Conservation (phyloP, 1,140 invertebrate genomes). For the Hylaeus volcanicus region DNA sequence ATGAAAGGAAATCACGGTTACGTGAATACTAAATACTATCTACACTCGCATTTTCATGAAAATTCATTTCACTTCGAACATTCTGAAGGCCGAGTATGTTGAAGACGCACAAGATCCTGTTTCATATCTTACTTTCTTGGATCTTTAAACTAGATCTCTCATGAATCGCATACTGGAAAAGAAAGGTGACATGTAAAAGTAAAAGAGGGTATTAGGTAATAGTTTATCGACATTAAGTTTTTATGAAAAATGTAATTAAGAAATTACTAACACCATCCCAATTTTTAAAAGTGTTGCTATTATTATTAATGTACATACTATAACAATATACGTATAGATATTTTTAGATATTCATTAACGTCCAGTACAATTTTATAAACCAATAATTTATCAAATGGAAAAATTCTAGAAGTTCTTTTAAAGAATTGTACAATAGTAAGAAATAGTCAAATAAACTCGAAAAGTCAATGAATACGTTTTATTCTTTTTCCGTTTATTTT, state of each 20-base stretch:
- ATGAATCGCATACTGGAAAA: background rate
- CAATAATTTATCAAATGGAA: background rate
- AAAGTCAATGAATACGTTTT: too few species aligned
- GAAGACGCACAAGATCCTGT: background rate
- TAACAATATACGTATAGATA: background rate
- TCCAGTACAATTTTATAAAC: background rate
- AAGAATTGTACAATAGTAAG: background rate
- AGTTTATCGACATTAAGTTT: background rate
- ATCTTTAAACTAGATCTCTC: background rate
- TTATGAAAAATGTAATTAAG: background rate
- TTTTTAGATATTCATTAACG: background rate
- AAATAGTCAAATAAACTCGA: too few species aligned
- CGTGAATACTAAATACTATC: background rate
- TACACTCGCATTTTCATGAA: background rate
- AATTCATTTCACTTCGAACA: background rate
- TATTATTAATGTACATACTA: background rate
- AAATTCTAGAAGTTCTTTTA: background rate
- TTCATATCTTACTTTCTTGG: background rate
- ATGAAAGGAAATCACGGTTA: conserved; percentile 11
- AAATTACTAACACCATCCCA: background rate
- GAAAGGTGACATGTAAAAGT: background rate
- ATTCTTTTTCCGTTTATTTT: too few species aligned
- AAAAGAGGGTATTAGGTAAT: background rate
- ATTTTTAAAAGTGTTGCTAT: background rate
- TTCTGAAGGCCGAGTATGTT: background rate